Base-by-base conservation (phyloP, 2,113 vertebrate genomes). In the Neodontobutis hainanensis region DNA sequence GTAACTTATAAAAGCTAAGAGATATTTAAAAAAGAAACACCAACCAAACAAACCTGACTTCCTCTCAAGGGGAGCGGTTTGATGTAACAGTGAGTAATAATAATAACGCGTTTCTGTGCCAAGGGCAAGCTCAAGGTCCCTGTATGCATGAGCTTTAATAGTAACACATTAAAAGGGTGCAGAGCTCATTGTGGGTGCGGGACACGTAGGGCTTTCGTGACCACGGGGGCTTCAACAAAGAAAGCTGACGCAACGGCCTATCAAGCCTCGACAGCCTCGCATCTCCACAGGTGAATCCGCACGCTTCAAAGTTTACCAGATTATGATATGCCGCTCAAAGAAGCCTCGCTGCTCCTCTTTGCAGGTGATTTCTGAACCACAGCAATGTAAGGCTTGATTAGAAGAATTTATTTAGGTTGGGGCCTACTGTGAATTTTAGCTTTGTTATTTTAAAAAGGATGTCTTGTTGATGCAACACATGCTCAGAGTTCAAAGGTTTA, bases 21-120 rank as follows among this genome's bases (percentile, higher is more conserved):
- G 7, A 50, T 3, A 42, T 9, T 45, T 40, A 42, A 64, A 56
- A 53, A 12, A 27, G 16, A 74, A 43, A 11, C 15, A 50, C 43
- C 43, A 67, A 55, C 38, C 63, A 79, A 81, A 83, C 66, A 81
- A 76, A 80, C 50, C 55, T 70, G 76, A 9, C 45, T 62, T 61
- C 44, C 47, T 65, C 71, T 77, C 65, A 7, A 2, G 43, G 77
- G 83, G 10, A 59, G 8, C 32, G 45, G 77, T 73, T 88, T 90
- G 89, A 88, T 85, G 84, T 89, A 90, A 90, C 81, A 67, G 34
- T 47, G 77, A 78, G 88, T 82, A 88, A 89, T 74, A 85, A 73
- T 19, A 27, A 55, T 32, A 55, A 69, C 45, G 11, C 9, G 69
- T 81, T 61, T 75, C 73, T 78, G 76, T 79, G 81, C 80, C 87